A percentile compares a stretch with the other conserved stretches of the same genome.
These are phyloP conservation scores for Caracal caracal DNA, from an alignment of 2,113 vertebrate genomes.

Conservation along the genomic window DNA sequence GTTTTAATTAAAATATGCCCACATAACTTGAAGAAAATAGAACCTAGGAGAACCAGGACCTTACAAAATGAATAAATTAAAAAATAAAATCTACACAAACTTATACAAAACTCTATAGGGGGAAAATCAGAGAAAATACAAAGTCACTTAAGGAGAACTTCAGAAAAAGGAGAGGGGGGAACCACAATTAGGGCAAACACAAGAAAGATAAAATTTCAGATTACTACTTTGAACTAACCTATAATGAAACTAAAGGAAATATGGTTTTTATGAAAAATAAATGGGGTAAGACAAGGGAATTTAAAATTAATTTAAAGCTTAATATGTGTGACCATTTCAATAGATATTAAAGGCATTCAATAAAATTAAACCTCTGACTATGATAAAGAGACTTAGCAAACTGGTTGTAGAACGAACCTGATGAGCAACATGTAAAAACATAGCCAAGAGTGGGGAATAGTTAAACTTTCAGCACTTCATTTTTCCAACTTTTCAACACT, in stretches of 20 bases:
- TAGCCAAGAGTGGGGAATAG: background rate
- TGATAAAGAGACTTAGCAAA: background rate
- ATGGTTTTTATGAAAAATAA: background rate
- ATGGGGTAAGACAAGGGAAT: background rate
- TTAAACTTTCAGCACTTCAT: background rate
- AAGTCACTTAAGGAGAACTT: background rate
- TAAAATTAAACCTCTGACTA: background rate
- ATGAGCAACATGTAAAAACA: background rate
- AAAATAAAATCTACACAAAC: background rate
- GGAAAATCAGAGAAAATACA: background rate
- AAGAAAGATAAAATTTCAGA: background rate
- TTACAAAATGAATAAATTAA: background rate
- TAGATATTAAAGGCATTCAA: background rate
- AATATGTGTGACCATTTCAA: background rate
- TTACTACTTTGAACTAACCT: background rate
- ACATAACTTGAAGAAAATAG: background rate
- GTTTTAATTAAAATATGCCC: background rate
- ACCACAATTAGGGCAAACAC: background rate
- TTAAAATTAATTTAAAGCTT: background rate
- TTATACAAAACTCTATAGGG: background rate
- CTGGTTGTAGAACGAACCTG: background rate
- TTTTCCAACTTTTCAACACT: background rate
- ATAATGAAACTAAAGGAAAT: background rate
- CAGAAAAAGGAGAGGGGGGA: background rate
- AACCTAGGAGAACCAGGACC: background rate